Evolutionary conservation across 2,888 invertebrate species (phyloP).

Genomic region (Branchellion lobata): DNA sequence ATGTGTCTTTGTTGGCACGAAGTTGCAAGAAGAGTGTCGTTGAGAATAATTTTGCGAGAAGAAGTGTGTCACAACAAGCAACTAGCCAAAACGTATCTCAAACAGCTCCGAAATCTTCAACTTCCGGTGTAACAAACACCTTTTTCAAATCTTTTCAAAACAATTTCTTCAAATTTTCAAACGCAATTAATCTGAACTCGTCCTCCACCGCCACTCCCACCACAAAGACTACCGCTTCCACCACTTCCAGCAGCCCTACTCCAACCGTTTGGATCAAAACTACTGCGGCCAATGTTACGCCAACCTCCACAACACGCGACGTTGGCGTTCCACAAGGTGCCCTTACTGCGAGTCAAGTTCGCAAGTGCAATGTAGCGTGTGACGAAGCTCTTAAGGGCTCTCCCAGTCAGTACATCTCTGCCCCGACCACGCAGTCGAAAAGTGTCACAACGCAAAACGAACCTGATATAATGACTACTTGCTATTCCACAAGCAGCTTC

Average conservation of each 20-base stretch:
- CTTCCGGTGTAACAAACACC: background rate
- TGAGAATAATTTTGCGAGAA: no score
- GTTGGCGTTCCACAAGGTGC: no score
- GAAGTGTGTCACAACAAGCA: no score
- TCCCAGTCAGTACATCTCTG: background rate
- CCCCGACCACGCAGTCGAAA: background rate
- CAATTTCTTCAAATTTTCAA: background rate
- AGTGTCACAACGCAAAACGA: background rate
- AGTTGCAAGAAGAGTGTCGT: no score
- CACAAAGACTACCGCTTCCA: background rate
- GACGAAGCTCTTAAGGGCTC: background rate
- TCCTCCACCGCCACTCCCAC: background rate
- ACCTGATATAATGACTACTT: background rate
- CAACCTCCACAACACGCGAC: no score
- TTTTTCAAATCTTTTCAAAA: constrained; percentile 12
- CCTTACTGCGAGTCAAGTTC: background rate
- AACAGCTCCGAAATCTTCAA: no score
- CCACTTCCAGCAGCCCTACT: background rate
- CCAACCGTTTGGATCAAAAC: background rate
- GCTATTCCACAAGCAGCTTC: background rate
- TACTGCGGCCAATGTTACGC: no score
- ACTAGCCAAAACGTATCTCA: no score
- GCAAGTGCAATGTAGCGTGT: background rate
- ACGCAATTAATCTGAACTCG: background rate
- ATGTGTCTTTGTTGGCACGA: no score